These are phyloP conservation scores for Megalurothrips usitatus DNA, from an alignment of 2,888 invertebrate genomes.

Conservation along the genomic window DNA sequence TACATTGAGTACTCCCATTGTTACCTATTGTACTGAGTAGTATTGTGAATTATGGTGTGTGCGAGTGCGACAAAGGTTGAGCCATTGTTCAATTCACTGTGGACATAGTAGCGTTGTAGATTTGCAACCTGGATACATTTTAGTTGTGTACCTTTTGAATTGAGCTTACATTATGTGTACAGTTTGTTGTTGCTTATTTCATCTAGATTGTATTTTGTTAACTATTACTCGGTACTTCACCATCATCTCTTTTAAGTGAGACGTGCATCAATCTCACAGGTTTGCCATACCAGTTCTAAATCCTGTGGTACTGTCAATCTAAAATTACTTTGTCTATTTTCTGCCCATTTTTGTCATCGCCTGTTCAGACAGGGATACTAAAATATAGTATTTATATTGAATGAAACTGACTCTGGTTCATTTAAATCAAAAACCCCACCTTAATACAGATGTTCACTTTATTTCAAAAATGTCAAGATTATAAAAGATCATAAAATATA, in stretches of 20 bases:
- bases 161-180: neutral
- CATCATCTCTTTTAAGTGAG: neutral
- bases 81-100: neutral
- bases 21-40: conserved; percentile 25
- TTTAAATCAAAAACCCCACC: too few species aligned
- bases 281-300: neutral
- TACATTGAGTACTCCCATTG: neutral
- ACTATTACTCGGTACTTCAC: neutral
- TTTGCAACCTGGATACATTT: neutral
- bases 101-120: neutral
- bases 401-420: neutral
- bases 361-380: conserved; percentile 1
- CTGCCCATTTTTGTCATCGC: neutral
- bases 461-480: too few species aligned
- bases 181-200: conserved; percentile 20
- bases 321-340: neutral
- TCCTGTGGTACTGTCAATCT: neutral
- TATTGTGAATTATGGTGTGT: neutral
- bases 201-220: conserved; percentile 15
- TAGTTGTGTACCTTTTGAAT: neutral
- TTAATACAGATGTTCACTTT: too few species aligned
- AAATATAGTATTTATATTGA: conserved; percentile 18
- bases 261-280: neutral
- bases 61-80: neutral
- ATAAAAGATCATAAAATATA: too few species aligned